phyloP scores from a whole-genome alignment of 2,797 vertebrate species.

The Sphenopsis melanotis region DNA sequence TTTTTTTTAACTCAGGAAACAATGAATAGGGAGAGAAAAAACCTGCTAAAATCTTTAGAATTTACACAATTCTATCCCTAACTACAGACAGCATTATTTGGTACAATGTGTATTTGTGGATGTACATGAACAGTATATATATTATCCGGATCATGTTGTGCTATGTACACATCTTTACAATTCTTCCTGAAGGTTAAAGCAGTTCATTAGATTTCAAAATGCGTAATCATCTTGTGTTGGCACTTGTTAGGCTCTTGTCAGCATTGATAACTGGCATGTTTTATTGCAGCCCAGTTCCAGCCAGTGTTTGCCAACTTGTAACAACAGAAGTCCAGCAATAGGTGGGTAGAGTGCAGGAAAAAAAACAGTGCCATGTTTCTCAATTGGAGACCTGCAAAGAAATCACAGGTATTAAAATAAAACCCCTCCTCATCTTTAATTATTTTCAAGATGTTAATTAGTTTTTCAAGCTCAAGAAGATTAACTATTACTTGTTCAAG shows the following conservation, averaged over 20 bases:
- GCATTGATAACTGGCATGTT: constrained; percentile 89
- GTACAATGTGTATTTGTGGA: constrained; percentile 92
- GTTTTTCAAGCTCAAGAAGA: background rate
- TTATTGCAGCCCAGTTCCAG: constrained; percentile 93
- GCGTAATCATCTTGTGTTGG: constrained; percentile 88
- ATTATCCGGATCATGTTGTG: constrained; percentile 99
- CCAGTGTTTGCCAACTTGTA: constrained; percentile 89
- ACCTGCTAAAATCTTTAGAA: constrained; percentile 81
- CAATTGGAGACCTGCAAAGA: constrained; percentile 89
- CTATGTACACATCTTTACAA: constrained; percentile 99
- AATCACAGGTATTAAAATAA: constrained; percentile 43
- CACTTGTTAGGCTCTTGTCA: constrained; percentile 94
- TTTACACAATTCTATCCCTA: constrained; percentile 85
- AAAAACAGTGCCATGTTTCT: constrained; percentile 95
- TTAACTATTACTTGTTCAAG: background rate
- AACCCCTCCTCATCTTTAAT: background rate
- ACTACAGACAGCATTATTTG: constrained; percentile 92
- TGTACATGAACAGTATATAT: constrained; percentile 95
- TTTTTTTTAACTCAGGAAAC: constrained; percentile 74
- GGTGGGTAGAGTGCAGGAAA: constrained; percentile 96
- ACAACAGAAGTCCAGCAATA: constrained; percentile 90
- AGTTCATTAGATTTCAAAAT: constrained; percentile 97
- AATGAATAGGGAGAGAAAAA: constrained; percentile 76
- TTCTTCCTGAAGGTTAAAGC: constrained; percentile 99
- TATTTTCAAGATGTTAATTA: background rate